Evolutionary conservation across 2,113 vertebrate genomes (phyloP).

Genomic region (Fulmarus glacialis): DNA sequence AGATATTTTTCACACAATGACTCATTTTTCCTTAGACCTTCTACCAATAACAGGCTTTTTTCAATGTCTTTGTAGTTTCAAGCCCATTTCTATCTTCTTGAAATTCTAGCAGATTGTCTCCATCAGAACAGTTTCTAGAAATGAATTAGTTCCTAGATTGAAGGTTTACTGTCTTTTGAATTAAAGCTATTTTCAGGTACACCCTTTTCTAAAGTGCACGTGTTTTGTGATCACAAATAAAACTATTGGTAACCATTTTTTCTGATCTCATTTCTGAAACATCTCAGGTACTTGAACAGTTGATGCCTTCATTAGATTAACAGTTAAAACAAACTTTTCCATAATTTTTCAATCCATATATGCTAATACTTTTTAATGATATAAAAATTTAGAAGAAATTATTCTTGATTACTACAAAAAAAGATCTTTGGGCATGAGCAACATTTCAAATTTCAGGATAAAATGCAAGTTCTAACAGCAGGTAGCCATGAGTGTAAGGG

Average conservation of each 20-base stretch:
- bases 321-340: neutral
- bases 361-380: neutral
- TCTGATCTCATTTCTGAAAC: neutral
- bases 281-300: neutral
- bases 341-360: neutral
- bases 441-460: neutral
- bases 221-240: neutral
- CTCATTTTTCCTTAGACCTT: neutral
- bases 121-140: neutral
- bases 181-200: neutral
- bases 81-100: neutral
- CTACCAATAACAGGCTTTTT: neutral
- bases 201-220: neutral
- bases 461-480: neutral
- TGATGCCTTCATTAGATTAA: neutral
- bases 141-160: neutral
- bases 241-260: neutral
- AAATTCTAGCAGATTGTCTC: neutral
- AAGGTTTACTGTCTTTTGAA: neutral
- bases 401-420: neutral
- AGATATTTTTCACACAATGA: neutral
- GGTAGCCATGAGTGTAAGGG: neutral
- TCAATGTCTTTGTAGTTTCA: neutral
- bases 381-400: neutral
- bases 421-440: neutral